These are phyloP conservation scores for Mionectes macconnelli DNA, from an alignment of 2,113 vertebrate species.

Conservation along the genomic window DNA sequence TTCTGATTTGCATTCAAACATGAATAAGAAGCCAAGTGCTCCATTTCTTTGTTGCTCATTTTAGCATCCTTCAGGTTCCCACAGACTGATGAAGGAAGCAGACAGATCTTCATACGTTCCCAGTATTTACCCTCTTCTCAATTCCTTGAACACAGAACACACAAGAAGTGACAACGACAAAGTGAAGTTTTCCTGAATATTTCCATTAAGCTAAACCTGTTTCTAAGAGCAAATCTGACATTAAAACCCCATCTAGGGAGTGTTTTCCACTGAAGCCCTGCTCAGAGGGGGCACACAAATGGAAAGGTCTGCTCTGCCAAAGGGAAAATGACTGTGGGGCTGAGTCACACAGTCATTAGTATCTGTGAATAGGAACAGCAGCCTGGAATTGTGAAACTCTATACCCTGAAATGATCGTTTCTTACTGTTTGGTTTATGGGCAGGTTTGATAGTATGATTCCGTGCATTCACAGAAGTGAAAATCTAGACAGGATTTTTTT, in stretches of 20 bases:
- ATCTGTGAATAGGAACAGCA: neutral
- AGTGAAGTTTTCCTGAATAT: neutral
- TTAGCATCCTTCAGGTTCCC: neutral
- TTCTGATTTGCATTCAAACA: neutral
- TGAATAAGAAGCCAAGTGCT: neutral
- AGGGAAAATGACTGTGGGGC: neutral
- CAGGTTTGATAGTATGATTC: neutral
- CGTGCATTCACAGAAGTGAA: neutral
- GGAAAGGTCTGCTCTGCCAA: neutral
- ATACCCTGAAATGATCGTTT: neutral
- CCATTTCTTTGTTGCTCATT: neutral
- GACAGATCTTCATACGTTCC: fast-evolving
- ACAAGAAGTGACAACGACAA: neutral
- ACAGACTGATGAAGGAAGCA: neutral
- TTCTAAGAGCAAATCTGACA: neutral
- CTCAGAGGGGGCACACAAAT: fast-evolving
- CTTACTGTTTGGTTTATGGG: neutral
- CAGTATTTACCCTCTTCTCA: neutral
- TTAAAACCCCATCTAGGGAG: neutral
- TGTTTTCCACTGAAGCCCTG: neutral
- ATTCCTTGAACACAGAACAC: neutral
- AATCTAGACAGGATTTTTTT: neutral
- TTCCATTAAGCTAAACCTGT: neutral
- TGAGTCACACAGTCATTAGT: neutral
- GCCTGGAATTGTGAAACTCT: neutral